Evolutionary conservation across 1,140 invertebrate species (phyloP).

Genomic region (Pseudomyrmex cubaensis): DNA sequence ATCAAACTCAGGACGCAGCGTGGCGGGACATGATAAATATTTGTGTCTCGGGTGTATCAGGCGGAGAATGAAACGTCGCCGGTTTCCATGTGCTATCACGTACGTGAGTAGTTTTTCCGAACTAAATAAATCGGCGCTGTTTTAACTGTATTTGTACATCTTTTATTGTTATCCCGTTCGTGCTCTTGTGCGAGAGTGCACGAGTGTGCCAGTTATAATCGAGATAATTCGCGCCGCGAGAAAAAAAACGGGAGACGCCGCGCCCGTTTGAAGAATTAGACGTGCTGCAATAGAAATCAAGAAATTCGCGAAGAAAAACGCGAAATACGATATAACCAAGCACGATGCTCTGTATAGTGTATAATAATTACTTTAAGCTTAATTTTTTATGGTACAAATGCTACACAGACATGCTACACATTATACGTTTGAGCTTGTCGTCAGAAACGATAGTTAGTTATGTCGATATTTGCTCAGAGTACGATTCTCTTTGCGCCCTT

Average conservation of each 20-base stretch:
- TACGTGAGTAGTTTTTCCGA: conserved; percentile 22
- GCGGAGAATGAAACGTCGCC: conserved; percentile 81
- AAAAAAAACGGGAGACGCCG: neutral
- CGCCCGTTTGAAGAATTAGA: conserved; percentile 1
- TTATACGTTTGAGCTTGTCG: conserved; percentile 68
- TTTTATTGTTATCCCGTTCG: conserved; percentile 51
- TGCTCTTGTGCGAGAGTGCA: conserved; percentile 21
- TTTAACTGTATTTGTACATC: conserved; percentile 53
- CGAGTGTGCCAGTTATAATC: neutral
- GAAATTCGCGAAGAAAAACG: conserved; percentile 21
- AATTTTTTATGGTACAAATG: conserved; percentile 75
- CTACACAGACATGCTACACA: conserved; percentile 61
- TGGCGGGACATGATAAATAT: conserved; percentile 82
- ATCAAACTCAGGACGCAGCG: conserved; percentile 77
- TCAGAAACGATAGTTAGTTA: conserved; percentile 61
- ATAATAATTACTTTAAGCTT: conserved; percentile 68
- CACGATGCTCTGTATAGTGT: conserved; percentile 61
- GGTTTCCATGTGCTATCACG: conserved; percentile 44
- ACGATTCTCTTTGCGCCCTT: conserved; percentile 61
- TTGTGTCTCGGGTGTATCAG: conserved; percentile 79
- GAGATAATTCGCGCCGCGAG: neutral
- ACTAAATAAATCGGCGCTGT: conserved; percentile 10
- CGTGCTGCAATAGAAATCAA: conserved; percentile 12
- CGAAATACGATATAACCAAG: conserved; percentile 41
- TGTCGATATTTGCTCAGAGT: conserved; percentile 71